These are phyloP conservation scores for Deilephila porcellus DNA, from an alignment of 2,888 invertebrate genomes.

Conservation along the genomic window DNA sequence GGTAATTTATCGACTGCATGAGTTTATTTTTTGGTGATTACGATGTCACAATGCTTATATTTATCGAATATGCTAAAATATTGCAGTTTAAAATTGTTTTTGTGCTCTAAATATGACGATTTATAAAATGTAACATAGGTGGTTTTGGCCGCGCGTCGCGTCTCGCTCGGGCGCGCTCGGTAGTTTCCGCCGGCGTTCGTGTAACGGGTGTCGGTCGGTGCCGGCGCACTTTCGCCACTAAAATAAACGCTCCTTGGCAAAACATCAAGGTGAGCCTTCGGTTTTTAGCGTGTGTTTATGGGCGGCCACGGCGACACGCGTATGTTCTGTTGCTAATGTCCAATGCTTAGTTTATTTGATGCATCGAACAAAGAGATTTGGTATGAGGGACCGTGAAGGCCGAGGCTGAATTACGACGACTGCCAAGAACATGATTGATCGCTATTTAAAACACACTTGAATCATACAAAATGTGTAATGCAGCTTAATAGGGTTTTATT, in stretches of 20 bases:
- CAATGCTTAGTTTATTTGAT: background rate
- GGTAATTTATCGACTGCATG: background rate
- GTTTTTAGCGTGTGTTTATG: slow-evolving; percentile 73
- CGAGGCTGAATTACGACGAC: background rate
- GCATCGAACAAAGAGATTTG: background rate
- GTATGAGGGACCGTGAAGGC: background rate
- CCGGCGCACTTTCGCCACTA: slow-evolving; percentile 78
- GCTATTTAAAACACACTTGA: background rate
- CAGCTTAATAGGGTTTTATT: background rate
- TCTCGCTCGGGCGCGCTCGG: slow-evolving; percentile 67
- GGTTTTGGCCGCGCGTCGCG: slow-evolving; percentile 57
- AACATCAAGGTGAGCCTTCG: slow-evolving; percentile 82
- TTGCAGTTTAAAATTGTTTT: slow-evolving; percentile 32
- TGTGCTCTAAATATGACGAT: background rate
- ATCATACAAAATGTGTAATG: background rate
- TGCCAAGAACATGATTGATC: background rate
- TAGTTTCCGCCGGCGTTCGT: slow-evolving; percentile 69
- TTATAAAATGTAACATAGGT: slow-evolving; percentile 47
- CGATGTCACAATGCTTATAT: slow-evolving; percentile 32
- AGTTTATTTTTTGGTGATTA: slow-evolving; percentile 3
- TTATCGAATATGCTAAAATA: slow-evolving; percentile 45
- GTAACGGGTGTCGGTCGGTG: slow-evolving; percentile 74
- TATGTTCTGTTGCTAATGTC: background rate
- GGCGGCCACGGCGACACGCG: slow-evolving; percentile 53
- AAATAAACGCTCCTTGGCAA: slow-evolving; percentile 84